Evolutionary conservation across 2,113 vertebrate species (phyloP).

Genomic region (Eurypyga helias): DNA sequence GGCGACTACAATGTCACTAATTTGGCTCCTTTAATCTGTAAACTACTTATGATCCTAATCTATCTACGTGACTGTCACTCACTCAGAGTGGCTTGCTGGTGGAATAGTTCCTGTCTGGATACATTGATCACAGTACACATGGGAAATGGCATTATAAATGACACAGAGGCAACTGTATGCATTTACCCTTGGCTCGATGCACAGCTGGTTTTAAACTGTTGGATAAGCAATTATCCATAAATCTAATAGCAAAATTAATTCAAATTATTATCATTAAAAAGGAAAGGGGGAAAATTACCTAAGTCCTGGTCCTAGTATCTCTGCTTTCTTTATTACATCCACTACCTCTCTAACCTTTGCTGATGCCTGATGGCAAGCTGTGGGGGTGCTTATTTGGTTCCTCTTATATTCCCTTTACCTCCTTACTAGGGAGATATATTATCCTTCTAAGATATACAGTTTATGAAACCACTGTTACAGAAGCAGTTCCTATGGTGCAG

Average conservation of each 20-base stretch:
- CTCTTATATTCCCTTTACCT: background rate
- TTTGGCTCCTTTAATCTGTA: background rate
- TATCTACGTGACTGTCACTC: background rate
- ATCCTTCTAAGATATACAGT: background rate
- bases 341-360: background rate
- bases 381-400: background rate
- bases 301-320: background rate
- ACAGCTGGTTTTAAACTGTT: background rate
- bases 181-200: background rate
- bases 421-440: background rate
- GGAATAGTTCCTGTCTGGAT: background rate
- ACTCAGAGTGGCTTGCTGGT: background rate
- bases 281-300: rapidly evolving
- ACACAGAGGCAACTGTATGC: background rate
- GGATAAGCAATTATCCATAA: background rate
- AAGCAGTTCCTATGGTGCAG: background rate
- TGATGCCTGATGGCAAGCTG: background rate
- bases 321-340: background rate
- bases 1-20: background rate
- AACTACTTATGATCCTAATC: background rate
- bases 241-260: background rate
- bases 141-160: too few relatives aligned
- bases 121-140: background rate
- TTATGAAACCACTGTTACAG: background rate
- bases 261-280: background rate